Evolutionary conservation across 1,140 invertebrate genomes (phyloP).

Genomic region (Aphaenogaster floridana): DNA sequence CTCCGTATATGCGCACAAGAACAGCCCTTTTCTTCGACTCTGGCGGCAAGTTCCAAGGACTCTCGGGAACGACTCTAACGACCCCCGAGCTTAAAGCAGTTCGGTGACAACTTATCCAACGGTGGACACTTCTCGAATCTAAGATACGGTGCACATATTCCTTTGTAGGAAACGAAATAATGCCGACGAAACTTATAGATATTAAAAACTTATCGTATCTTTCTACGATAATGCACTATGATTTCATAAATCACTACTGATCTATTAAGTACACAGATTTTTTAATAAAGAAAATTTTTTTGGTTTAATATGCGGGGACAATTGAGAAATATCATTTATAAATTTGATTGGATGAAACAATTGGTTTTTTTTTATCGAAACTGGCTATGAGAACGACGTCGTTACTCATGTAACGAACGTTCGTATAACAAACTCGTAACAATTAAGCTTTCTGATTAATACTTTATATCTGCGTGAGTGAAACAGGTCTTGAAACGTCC

Average conservation of each 20-base stretch:
- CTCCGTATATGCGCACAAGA: not conserved
- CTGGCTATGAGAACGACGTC: not conserved
- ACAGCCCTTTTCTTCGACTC: conserved; percentile 26
- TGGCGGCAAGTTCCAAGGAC: not conserved
- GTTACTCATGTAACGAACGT: not conserved
- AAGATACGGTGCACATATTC: not conserved
- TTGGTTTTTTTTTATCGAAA: not conserved
- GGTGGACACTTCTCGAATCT: not conserved
- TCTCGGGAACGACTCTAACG: conserved; percentile 5
- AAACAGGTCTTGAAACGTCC: not conserved
- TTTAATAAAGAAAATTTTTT: not conserved
- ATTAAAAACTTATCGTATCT: not conserved
- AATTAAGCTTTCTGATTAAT: not conserved
- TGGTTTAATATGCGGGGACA: not conserved
- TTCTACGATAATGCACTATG: not conserved
- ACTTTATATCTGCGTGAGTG: not conserved
- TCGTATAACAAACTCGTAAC: not conserved
- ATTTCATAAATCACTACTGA: not conserved
- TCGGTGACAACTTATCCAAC: not conserved
- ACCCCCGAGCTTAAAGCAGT: not conserved
- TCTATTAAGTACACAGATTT: not conserved
- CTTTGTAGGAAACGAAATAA: not conserved
- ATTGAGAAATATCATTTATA: not conserved
- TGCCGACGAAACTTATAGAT: not conserved
- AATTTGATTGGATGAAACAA: not conserved